Conservation (phyloP, 1,140 invertebrate species). For the Amyelois transitella region DNA sequence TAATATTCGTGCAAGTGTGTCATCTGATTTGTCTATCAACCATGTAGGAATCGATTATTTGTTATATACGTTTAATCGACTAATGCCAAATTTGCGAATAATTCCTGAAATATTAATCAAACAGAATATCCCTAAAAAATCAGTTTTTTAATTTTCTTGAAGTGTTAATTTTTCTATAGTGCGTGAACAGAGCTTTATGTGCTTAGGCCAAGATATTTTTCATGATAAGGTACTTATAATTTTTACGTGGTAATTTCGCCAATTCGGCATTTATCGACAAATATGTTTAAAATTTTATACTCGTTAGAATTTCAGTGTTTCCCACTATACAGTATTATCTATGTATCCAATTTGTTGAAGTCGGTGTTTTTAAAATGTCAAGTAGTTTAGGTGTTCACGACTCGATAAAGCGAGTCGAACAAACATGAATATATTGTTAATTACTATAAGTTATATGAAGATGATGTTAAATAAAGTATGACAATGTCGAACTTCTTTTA, state of each 20-base stretch:
- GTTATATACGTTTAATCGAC: no score
- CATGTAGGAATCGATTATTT: not conserved
- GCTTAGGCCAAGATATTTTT: no score
- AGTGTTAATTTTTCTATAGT: no score
- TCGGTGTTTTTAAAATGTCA: conserved; percentile 32
- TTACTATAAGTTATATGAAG: conserved; percentile 59
- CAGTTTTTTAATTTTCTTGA: no score
- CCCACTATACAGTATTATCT: conserved; percentile 14
- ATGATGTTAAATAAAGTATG: conserved; percentile 61
- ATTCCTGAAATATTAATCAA: no score
- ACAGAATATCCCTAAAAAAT: no score
- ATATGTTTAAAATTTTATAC: conserved; percentile 14
- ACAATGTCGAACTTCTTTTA: conserved; percentile 22
- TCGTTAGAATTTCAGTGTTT: conserved; percentile 8
- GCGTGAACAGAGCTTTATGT: no score
- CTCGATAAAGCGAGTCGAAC: conserved; percentile 17
- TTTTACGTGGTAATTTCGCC: no score
- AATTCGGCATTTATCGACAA: no score
- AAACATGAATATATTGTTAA: conserved; percentile 49
- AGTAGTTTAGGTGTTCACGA: conserved; percentile 39
- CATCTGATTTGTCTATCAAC: not conserved
- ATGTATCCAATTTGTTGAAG: conserved; percentile 16
- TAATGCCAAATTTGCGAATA: no score
- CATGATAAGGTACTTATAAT: no score
- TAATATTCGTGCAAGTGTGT: conserved; percentile 12